Conservation (phyloP, 2,113 vertebrate genomes). For the Argyrosomus japonicus region DNA sequence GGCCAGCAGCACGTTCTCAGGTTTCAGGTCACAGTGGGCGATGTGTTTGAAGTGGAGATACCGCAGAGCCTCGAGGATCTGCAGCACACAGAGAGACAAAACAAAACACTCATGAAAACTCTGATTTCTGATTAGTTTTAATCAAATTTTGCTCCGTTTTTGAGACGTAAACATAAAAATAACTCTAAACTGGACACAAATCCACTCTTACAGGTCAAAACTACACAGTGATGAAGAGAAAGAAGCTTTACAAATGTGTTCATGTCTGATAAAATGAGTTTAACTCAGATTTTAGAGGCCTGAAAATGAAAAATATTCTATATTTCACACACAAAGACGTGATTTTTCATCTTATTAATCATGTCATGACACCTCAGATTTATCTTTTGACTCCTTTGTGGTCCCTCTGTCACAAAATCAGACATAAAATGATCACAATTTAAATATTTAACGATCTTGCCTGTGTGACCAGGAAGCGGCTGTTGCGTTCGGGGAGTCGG, state of each 20-base stretch:
- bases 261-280: too few species aligned
- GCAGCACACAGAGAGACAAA: background rate
- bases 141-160: too few species aligned
- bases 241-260: background rate
- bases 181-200: background rate
- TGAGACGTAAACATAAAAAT: too few species aligned
- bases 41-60: slow-evolving; percentile 84
- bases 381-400: background rate
- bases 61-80: slow-evolving; percentile 84
- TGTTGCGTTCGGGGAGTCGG: slow-evolving; percentile 83
- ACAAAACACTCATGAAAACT: background rate
- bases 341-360: background rate
- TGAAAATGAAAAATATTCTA: background rate
- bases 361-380: background rate
- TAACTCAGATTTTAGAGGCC: too few species aligned
- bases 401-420: background rate
- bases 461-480: slow-evolving; percentile 84
- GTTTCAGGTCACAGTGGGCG: slow-evolving; percentile 86
- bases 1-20: slow-evolving; percentile 84
- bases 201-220: background rate
- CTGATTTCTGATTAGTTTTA: too few species aligned
- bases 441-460: slow-evolving; percentile 39
- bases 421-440: background rate
- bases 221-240: background rate
- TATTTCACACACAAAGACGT: background rate